Conservation (phyloP, 2,797 vertebrate genomes). For the Mormyrops boulengeri region DNA sequence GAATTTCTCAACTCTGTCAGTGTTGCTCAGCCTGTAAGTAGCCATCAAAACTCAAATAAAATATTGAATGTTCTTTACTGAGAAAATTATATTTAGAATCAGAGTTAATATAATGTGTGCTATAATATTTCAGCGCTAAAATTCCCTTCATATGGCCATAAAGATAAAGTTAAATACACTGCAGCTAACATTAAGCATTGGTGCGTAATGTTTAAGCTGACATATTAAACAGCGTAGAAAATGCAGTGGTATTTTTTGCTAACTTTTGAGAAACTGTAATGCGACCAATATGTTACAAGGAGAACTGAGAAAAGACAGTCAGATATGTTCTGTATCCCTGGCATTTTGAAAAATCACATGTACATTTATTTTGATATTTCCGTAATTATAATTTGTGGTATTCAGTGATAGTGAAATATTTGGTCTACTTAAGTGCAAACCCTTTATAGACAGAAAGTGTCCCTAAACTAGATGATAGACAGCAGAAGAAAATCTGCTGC, state of each 20-base stretch:
- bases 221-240: neutral
- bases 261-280: neutral
- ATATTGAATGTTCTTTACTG: neutral
- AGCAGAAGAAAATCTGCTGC: neutral
- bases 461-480: neutral
- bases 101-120: neutral
- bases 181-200: neutral
- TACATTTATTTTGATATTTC: neutral
- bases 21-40: neutral
- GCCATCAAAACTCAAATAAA: neutral
- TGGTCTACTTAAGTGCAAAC: neutral
- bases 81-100: neutral
- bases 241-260: neutral
- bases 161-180: neutral
- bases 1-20: neutral
- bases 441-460: neutral
- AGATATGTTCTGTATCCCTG: neutral
- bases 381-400: neutral
- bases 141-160: neutral
- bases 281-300: neutral
- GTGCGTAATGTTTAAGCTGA: neutral
- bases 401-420: neutral
- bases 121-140: neutral
- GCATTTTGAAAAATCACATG: neutral
- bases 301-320: neutral